Evolutionary conservation across 2,797 vertebrate genomes (phyloP).

Genomic region (Babyrousa celebensis): DNA sequence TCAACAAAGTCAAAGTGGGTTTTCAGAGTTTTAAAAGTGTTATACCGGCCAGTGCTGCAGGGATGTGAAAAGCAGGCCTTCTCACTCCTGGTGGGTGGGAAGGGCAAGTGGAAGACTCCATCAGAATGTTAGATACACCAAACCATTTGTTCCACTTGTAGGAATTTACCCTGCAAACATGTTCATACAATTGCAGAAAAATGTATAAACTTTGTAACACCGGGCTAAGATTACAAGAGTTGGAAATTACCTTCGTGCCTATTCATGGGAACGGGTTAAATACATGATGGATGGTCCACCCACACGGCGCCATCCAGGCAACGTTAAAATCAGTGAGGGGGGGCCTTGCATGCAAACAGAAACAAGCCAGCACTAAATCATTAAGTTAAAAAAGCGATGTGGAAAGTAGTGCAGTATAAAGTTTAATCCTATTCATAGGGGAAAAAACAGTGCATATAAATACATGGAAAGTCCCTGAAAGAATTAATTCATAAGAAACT

Average conservation of each 20-base stretch:
- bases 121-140: not conserved
- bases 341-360: not conserved
- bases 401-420: not conserved
- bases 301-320: no score
- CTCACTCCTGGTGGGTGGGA: not conserved
- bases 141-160: not conserved
- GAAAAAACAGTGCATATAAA: not conserved
- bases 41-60: fast-evolving
- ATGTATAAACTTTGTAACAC: not conserved
- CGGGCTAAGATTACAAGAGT: not conserved
- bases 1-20: not conserved
- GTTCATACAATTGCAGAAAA: not conserved
- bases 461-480: not conserved
- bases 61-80: not conserved
- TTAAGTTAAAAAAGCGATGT: not conserved
- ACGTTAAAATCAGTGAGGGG: not conserved
- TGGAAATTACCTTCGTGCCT: not conserved
- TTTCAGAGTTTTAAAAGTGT: not conserved
- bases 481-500: not conserved
- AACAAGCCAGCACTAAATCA: not conserved
- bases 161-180: not conserved
- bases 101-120: not conserved
- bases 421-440: not conserved
- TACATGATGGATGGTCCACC: no score
- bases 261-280: no score